Percentiles rank a stretch among this genome's conserved stretches.
These are phyloP conservation scores for Toxotes jaculatrix DNA, from an alignment of 2,113 vertebrate genomes.

Conservation along the genomic window DNA sequence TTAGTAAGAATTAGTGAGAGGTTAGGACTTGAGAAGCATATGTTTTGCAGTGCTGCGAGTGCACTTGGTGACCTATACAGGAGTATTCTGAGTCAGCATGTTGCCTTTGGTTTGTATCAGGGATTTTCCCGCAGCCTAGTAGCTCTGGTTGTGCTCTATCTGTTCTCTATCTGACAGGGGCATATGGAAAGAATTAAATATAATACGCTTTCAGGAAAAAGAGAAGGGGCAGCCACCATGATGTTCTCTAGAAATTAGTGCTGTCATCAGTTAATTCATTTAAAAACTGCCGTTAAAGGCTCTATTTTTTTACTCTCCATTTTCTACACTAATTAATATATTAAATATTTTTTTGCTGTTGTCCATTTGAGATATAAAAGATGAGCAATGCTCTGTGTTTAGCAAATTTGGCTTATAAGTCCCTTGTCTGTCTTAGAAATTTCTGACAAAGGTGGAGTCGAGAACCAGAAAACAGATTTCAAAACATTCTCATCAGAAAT, in stretches of 20 bases:
- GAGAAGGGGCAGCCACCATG: constrained; percentile 1
- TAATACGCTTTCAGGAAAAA: constrained; percentile 40
- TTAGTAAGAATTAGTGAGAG: background rate
- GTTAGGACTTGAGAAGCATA: background rate
- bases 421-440: too few relatives aligned
- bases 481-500: background rate
- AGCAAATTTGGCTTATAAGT: too few relatives aligned
- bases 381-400: too few relatives aligned
- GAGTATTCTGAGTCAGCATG: constrained; percentile 60
- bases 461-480: background rate
- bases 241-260: background rate
- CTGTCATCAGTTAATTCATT: background rate
- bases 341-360: background rate
- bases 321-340: background rate
- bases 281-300: background rate
- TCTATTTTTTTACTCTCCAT: background rate
- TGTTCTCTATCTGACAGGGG: constrained; percentile 46
- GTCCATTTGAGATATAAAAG: too few relatives aligned
- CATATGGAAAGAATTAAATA: constrained; percentile 69
- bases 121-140: constrained; percentile 65
- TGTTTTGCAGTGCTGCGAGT: constrained; percentile 31
- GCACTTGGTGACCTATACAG: constrained; percentile 43
- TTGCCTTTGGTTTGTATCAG: constrained; percentile 57
- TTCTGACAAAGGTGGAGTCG: background rate
- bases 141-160: constrained; percentile 55